These are phyloP conservation scores for Pterobdella sp. DNA, from an alignment of 2,888 invertebrate genomes.

Conservation along the genomic window DNA sequence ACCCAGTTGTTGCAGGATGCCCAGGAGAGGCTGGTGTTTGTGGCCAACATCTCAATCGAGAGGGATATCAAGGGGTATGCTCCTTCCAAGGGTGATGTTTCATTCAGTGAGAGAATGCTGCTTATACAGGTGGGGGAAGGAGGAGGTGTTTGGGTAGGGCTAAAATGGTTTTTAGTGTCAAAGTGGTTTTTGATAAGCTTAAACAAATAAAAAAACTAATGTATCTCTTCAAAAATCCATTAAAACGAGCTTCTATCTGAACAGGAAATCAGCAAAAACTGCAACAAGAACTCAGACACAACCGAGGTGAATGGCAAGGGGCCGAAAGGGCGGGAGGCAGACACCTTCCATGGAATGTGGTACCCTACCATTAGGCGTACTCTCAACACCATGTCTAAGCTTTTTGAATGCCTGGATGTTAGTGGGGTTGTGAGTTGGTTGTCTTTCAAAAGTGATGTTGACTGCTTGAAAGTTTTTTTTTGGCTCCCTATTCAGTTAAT, in stretches of 20 bases:
- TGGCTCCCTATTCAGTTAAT: too few relatives aligned
- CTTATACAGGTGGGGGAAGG: slow-evolving; percentile 75
- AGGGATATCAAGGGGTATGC: slow-evolving; percentile 71
- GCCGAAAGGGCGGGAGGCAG: neutral
- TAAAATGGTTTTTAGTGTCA: neutral
- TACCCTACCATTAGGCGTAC: slow-evolving; percentile 93
- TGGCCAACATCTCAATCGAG: slow-evolving; percentile 84
- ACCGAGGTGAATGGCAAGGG: neutral
- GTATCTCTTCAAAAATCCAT: too few relatives aligned
- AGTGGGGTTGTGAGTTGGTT: slow-evolving; percentile 39
- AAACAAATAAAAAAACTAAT: too few relatives aligned
- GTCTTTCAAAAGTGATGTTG: too few relatives aligned
- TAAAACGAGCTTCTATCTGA: too few relatives aligned
- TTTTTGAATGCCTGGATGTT: slow-evolving; percentile 77
- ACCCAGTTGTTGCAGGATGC: slow-evolving; percentile 77
- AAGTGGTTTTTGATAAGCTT: neutral
- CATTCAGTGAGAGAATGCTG: slow-evolving; percentile 90
- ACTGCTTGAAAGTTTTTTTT: too few relatives aligned
- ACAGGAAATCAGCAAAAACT: neutral
- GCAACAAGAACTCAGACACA: neutral
- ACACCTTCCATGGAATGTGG: slow-evolving; percentile 90
- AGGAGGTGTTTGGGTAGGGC: neutral
- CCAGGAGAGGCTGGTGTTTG: slow-evolving; percentile 88
- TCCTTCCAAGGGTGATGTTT: slow-evolving; percentile 87
- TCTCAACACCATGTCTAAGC: slow-evolving; percentile 81